Evolutionary conservation across 2,888 invertebrate species (phyloP).

Genomic region (Drosophila monieri): DNA sequence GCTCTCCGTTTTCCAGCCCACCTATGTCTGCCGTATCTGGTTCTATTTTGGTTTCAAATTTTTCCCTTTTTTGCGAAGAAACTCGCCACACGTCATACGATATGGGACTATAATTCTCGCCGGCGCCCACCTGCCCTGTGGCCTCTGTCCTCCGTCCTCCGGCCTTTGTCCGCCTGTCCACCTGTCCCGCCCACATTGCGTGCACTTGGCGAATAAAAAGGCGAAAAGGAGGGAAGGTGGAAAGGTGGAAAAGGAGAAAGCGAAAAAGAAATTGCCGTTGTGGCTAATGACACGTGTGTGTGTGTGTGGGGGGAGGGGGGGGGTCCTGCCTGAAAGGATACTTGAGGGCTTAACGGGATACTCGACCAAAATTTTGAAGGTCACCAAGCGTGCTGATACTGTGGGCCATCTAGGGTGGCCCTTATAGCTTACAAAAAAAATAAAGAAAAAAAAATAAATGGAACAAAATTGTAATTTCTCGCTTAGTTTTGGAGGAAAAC

Average conservation of each 20-base stretch:
- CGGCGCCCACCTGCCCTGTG: slow-evolving; percentile 4
- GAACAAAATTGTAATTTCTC: slow-evolving; percentile 50
- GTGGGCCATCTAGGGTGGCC: no score
- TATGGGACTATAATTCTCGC: slow-evolving; percentile 66
- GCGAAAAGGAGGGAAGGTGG: neutral
- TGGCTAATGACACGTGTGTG: slow-evolving; percentile 62
- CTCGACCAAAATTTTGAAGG: slow-evolving; percentile 69
- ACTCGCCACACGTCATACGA: slow-evolving; percentile 44
- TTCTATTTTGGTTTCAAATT: slow-evolving; percentile 19
- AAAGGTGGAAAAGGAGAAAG: neutral
- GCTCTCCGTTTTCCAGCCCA: neutral
- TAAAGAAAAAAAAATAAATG: neutral
- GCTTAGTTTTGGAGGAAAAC: slow-evolving; percentile 42
- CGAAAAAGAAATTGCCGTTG: slow-evolving; percentile 51
- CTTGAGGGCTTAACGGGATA: slow-evolving; percentile 60
- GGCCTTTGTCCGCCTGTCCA: neutral
- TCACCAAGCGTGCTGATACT: slow-evolving; percentile 51
- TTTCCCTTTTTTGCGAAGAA: slow-evolving; percentile 5
- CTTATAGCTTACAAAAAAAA: slow-evolving; percentile 33
- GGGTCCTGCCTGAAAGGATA: slow-evolving; percentile 59
- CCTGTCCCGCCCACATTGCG: slow-evolving; percentile 53
- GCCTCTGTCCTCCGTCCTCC: neutral
- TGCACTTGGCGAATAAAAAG: slow-evolving; percentile 71
- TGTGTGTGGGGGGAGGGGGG: slow-evolving; percentile 13
- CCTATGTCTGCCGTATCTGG: slow-evolving; percentile 4